phyloP scores from a whole-genome alignment of 2,888 invertebrate species.

The Cyrtodaria siliqua region DNA sequence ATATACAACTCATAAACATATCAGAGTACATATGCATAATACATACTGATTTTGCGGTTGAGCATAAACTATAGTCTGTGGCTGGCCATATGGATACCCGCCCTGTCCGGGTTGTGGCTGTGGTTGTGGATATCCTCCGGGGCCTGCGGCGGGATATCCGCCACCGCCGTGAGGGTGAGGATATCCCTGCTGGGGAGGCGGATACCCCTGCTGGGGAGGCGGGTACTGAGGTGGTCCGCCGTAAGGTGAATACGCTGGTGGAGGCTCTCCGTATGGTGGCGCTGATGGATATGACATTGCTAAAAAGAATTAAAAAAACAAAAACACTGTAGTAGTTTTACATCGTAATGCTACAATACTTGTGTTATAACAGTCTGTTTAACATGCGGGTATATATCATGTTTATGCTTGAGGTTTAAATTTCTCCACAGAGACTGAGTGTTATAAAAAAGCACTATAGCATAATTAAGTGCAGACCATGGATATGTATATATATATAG shows the following conservation, averaged over 20 bases:
- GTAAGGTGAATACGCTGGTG: conserved; percentile 40
- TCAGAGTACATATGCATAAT: neutral
- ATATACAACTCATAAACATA: neutral
- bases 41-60: conserved; percentile 25
- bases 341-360: too few relatives aligned
- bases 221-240: conserved; percentile 21
- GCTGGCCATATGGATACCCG: conserved; percentile 11
- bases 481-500: too few relatives aligned
- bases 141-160: neutral
- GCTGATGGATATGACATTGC: conserved; percentile 38
- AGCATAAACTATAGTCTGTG: conserved; percentile 10
- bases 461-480: too few relatives aligned
- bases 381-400: too few relatives aligned
- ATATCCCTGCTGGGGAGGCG: conserved; percentile 35
- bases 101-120: conserved; percentile 1
- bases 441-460: too few relatives aligned
- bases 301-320: neutral
- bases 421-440: too few relatives aligned
- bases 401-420: too few relatives aligned
- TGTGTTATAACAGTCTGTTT: too few relatives aligned
- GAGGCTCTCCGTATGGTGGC: conserved; percentile 52
- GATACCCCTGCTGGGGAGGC: conserved; percentile 40
- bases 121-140: neutral
- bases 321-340: too few relatives aligned
- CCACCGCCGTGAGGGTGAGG: neutral